Conservation (phyloP, 2,888 invertebrate genomes). For the Parnassius orleans region DNA sequence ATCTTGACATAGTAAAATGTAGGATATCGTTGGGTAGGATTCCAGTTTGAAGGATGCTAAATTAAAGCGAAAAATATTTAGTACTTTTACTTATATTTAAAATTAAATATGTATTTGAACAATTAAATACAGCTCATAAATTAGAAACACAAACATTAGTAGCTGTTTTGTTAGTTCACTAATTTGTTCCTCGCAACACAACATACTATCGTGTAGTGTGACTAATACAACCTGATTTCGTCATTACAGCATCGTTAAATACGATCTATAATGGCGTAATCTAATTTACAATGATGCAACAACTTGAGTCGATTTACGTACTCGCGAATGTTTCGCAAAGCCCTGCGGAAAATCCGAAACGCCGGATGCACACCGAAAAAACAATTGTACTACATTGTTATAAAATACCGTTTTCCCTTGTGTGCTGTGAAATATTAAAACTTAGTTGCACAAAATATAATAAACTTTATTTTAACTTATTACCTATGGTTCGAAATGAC, state of each 20-base stretch:
- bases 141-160: no score
- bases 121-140: no score
- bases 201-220: no score
- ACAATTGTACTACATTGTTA: neutral
- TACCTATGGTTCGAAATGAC: conserved; percentile 5
- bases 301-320: conserved; percentile 3
- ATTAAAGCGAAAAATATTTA: no score
- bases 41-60: no score
- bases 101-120: no score
- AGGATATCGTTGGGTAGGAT: no score
- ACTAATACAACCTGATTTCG: conserved; percentile 7
- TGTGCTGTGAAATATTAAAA: conserved; percentile 2
- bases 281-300: conserved; percentile 6
- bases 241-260: neutral
- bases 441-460: neutral
- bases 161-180: no score
- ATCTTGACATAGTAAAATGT: no score
- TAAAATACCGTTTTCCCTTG: conserved; percentile 14
- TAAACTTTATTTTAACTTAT: neutral
- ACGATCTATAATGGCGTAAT: conserved; percentile 12
- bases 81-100: no score
- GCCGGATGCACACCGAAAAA: conserved; percentile 13
- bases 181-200: no score
- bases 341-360: conserved; percentile 26
- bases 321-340: conserved; percentile 20